Percentiles rank a stretch among this genome's conserved stretches.
Evolutionary conservation across 2,113 vertebrate species (phyloP).

Genomic region (Limnothrissa miodon): DNA sequence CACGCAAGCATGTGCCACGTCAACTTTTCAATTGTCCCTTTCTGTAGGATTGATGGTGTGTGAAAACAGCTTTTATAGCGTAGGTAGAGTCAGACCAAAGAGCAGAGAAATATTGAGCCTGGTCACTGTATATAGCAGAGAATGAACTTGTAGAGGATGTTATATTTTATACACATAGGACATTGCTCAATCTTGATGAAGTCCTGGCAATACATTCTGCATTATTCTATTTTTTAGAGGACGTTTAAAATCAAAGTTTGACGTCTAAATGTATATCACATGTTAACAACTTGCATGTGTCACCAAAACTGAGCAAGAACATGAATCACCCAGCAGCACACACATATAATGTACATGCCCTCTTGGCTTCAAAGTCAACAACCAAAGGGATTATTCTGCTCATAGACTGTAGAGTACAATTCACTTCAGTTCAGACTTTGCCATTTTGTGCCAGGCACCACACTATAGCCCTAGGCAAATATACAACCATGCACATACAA

Average conservation of each 20-base stretch:
- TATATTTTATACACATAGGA: neutral
- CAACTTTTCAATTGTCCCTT: neutral
- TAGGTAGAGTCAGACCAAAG: neutral
- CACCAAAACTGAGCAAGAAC: neutral
- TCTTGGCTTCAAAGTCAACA: neutral
- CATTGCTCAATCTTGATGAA: too few species aligned
- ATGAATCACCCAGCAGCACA: neutral
- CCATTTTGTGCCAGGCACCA: neutral
- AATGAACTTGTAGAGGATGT: neutral
- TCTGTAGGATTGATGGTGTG: constrained; percentile 37
- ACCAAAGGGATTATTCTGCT: neutral
- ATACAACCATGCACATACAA: neutral
- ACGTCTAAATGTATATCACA: too few species aligned
- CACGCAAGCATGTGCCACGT: neutral
- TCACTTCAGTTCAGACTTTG: neutral
- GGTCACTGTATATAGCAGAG: too few species aligned
- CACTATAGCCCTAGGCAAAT: neutral
- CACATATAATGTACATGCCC: neutral
- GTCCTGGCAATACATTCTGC: too few species aligned
- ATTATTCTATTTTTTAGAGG: too few species aligned
- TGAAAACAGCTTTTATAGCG: constrained; percentile 19
- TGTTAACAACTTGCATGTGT: too few species aligned
- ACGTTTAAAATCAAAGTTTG: too few species aligned
- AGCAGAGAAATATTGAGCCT: neutral
- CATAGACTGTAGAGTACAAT: neutral